Base-by-base conservation (phyloP, 2,797 vertebrate genomes). In the Acanthurus tractus region DNA sequence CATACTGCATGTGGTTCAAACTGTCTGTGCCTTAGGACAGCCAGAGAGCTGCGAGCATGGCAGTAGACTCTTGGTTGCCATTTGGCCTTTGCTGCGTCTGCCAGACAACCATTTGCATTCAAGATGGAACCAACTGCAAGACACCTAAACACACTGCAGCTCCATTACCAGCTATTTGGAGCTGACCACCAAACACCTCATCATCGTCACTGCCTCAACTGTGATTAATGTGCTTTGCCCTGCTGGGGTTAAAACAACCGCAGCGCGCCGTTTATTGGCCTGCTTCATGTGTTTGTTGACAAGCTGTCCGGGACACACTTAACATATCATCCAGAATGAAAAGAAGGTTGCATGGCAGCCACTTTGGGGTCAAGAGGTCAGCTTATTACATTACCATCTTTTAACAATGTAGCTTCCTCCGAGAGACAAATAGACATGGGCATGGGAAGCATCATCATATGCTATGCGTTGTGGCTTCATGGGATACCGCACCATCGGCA, bases 361-460 rank as follows among this genome's bases (percentile, higher is more conserved):
- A 77, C 83, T 74, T 1, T 20, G 71, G 12, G 92, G 90, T 90
- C 86, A 81, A 36, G 54, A 77, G 91, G 91, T 93, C 86, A 70
- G 38, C 71, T 88, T 91, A 94, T 95, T 95, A 95, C 93, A 88
- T 92, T 92, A 86, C 88, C 93, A 91, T 94, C 89, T 93, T 92
- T 94, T 94, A 90, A 91, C 92, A 88, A 88, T 84, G 79, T 78
- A 79, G 76, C 79, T 81, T 88, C 86, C 82, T 57, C 69, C 69
- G 65, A 81, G 81, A 78, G 88, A 85, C 48, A 65, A 80, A 90
- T 70, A 78, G 83, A 84, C 70, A 42, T 56, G 53, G 65, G 65
- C 74, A 82, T 55, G 70, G 58, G 55, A 77, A 63, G 63, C 69
- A 63, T 79, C 81, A 82, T 81, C 82, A 54, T 42, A 11, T 22